Conservation (phyloP, 2,888 invertebrate species). For the Limenitis camilla region DNA sequence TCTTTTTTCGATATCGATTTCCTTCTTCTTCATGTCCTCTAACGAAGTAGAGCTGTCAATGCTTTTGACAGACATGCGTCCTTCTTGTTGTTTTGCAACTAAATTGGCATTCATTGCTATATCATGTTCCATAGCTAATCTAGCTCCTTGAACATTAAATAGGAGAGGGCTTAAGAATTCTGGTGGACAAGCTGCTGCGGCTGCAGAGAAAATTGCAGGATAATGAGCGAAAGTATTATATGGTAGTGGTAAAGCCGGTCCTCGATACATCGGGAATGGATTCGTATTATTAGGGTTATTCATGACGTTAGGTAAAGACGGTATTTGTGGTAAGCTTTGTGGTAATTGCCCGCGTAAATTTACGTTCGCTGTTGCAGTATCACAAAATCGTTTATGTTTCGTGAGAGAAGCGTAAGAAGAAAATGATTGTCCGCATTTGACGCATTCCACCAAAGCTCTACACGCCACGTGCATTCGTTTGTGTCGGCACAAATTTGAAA, state of each 20-base stretch:
- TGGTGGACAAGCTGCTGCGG: conserved; percentile 71
- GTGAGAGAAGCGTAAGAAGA: conserved; percentile 92
- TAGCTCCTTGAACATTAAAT: conserved; percentile 75
- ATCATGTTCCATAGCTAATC: conserved; percentile 70
- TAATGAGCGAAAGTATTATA: conserved; percentile 79
- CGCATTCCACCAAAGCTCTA: conserved; percentile 94
- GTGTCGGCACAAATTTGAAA: conserved; percentile 99
- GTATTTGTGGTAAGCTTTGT: conserved; percentile 58
- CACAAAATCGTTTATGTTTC: conserved; percentile 97
- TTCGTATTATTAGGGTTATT: conserved; percentile 63
- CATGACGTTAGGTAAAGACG: conserved; percentile 61
- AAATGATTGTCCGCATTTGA: conserved; percentile 94
- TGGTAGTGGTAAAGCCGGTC: conserved; percentile 76
- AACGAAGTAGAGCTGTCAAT: conserved; percentile 61
- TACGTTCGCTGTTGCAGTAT: conserved; percentile 78
- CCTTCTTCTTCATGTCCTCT: conserved; percentile 58
- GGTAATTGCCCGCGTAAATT: conserved; percentile 64
- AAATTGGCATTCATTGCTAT: conserved; percentile 70
- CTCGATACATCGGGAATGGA: conserved; percentile 83
- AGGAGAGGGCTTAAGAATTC: conserved; percentile 78
- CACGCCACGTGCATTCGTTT: conserved; percentile 99
- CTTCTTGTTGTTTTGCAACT: conserved; percentile 65
- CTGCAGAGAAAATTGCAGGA: conserved; percentile 71
- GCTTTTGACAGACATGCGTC: conserved; percentile 61
- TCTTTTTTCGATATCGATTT: conserved; percentile 49